Conservation (phyloP, 2,797 vertebrate genomes). For the Cossypha dichroa region DNA sequence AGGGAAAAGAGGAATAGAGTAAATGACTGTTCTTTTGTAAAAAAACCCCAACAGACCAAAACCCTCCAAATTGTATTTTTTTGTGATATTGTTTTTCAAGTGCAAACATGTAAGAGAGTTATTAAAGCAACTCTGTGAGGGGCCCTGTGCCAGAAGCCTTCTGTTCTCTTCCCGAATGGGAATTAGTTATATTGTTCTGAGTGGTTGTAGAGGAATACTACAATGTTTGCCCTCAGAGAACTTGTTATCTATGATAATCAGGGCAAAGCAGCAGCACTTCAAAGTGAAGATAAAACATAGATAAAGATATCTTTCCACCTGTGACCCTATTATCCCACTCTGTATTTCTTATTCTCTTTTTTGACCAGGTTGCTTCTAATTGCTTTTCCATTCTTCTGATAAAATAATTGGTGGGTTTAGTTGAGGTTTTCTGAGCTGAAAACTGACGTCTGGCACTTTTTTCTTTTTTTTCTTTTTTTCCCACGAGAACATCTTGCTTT, state of each 20-base stretch:
- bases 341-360: not conserved
- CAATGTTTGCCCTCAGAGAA: not conserved
- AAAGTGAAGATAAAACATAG: conserved; percentile 21
- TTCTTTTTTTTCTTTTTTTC: conserved; percentile 65
- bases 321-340: not conserved
- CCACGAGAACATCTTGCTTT: conserved; percentile 78
- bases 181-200: not conserved
- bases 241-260: not conserved
- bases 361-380: not conserved
- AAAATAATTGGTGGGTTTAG: conserved; percentile 21
- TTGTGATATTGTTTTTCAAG: not conserved
- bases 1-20: not conserved
- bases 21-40: not conserved
- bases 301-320: not conserved
- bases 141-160: not conserved
- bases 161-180: not conserved
- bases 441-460: conserved; percentile 23
- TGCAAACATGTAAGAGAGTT: not conserved
- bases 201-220: not conserved
- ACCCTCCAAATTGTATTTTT: not conserved
- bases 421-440: conserved; percentile 46
- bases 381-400: not conserved
- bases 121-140: not conserved
- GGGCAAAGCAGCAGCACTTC: not conserved
- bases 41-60: not conserved